A percentile compares a stretch with the other conserved stretches of the same genome.
Conservation (phyloP, 2,113 vertebrate species). For the Chinchilla lanigera region DNA sequence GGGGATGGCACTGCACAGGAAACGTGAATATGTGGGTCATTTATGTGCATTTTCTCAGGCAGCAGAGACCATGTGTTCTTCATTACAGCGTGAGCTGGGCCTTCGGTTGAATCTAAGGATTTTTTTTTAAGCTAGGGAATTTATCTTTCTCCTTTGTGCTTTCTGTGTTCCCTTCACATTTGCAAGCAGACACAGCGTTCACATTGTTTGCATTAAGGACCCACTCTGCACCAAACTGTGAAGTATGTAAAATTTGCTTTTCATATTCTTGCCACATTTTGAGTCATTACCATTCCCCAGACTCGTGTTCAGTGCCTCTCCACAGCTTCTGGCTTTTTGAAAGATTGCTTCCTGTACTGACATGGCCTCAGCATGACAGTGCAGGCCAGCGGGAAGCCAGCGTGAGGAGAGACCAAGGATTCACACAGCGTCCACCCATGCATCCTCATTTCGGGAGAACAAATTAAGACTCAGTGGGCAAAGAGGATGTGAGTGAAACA, state of each 20-base stretch:
- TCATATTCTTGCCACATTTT: neutral
- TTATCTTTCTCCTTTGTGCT: slow-evolving; percentile 2
- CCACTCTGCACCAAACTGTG: neutral
- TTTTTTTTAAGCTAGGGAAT: neutral
- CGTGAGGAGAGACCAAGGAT: neutral
- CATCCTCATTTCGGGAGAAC: neutral
- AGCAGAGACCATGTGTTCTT: slow-evolving; percentile 64
- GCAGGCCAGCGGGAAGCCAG: neutral
- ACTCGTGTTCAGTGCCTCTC: fast-evolving
- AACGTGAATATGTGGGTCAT: neutral
- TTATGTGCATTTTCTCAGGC: slow-evolving; percentile 60
- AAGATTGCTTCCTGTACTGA: neutral
- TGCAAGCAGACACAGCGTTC: slow-evolving; percentile 15
- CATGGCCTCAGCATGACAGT: neutral
- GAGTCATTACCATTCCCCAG: neutral
- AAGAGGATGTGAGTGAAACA: fast-evolving
- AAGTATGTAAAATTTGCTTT: neutral
- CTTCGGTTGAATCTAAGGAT: neutral
- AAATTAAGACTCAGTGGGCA: fast-evolving
- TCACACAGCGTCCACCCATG: fast-evolving
- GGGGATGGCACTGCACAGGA: neutral
- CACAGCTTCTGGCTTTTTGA: neutral
- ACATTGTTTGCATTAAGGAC: neutral
- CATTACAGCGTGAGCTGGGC: slow-evolving; percentile 7
- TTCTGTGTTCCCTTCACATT: neutral